Base-by-base conservation (phyloP, 2,113 vertebrate species). In the Gavialis gangeticus region DNA sequence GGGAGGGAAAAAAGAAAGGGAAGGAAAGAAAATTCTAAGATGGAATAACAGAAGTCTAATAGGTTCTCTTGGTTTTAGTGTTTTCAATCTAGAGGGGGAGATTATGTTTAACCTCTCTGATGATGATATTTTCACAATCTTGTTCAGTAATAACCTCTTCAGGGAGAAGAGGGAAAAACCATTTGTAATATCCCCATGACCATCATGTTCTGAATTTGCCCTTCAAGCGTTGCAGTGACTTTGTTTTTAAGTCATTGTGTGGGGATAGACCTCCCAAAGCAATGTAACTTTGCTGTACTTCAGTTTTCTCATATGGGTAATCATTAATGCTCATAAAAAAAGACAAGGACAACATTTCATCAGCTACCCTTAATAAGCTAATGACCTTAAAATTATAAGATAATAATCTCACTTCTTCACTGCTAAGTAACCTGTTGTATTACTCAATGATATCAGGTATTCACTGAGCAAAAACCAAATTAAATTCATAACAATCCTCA, bases 91-190 rank as follows among this genome's bases (percentile, higher is more conserved):
- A 90, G 88, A 96, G 86, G 84, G 12, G 3, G 55, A 84, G 58
- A 82, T 97, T 97, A 94, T 87, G 94, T 94, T 96, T 89, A 78
- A 96, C 85, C 73, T 97, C 89, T 95, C 75, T 90, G 94, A 95
- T 97, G 96, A 94, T 85, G 46, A 46, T 46, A 87, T 97, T 97
- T 97, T 96, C 92, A 94, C 91, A 91, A 84, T 90, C 93, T 96
- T 82, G 21, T 69, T n/a, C 81, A 87, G 30, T 92, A 96, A 96
- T 95, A 96, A 92, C 71, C 77, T 97, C 93, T 97, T 96, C 75
- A 88, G 90, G 86, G 92, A 97, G 85, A 87, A 94, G 87, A 88
- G 59, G 81, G 89, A 75, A 95, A 95, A 94, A 46, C 82, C 96
- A 94, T 97, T 95, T 94, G 78, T 63, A 69, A 80, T 75, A 95